Evolutionary conservation across 2,113 vertebrate species (phyloP).

Genomic region (Piaya cayana): DNA sequence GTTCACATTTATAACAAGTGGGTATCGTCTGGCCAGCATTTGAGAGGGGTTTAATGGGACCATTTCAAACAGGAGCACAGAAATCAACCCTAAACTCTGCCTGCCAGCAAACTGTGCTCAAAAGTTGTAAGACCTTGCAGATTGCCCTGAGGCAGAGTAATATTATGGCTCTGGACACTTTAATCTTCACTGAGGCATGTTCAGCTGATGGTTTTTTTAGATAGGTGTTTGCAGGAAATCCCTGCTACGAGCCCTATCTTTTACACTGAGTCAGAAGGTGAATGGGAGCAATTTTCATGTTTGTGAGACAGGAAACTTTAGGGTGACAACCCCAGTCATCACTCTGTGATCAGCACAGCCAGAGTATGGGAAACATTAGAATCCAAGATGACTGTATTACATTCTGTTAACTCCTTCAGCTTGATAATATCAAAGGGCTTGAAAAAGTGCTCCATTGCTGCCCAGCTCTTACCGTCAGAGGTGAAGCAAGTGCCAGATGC

Average conservation of each 20-base stretch:
- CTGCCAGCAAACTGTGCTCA: not conserved
- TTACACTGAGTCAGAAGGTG: not conserved
- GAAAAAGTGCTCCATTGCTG: not conserved
- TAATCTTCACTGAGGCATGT: not conserved
- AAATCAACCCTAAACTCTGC: not conserved
- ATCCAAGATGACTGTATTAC: not conserved
- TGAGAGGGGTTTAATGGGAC: not conserved
- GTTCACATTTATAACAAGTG: not conserved
- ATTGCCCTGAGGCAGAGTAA: not conserved
- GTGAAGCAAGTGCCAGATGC: not conserved
- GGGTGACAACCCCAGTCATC: not conserved
- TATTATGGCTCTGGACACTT: not conserved
- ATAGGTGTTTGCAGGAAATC: not conserved
- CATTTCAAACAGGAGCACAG: not conserved
- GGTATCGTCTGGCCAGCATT: not conserved
- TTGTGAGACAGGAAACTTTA: not conserved
- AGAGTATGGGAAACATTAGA: not conserved
- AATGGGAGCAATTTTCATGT: not conserved
- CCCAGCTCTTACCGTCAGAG: not conserved
- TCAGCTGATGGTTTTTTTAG: not conserved
- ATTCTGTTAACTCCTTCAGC: not conserved
- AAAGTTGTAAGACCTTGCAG: not conserved
- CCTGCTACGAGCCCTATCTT: not conserved
- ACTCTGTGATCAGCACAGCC: not conserved
- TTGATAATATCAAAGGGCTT: not conserved